Evolutionary conservation across 1,140 invertebrate genomes (phyloP), one percentile per base, ranked within the genome.

Genomic region (Drosophila ercepeae): DNA sequence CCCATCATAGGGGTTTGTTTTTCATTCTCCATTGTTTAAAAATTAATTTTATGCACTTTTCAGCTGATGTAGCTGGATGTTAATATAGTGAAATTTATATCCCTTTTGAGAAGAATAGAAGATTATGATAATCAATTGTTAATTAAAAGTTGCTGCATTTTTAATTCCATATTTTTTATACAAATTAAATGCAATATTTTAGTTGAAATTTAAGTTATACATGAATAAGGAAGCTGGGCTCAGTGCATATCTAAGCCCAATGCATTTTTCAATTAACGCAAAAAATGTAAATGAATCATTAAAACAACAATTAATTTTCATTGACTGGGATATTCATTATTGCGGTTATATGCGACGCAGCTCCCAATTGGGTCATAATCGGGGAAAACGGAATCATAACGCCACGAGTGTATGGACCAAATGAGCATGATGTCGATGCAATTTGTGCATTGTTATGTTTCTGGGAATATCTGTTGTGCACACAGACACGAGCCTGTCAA

Each of bases 281-380:
- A 69, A 69, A 45, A 58, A 61, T 52, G 6, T 11, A 72, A 69
- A 79, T 50, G 75, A 68, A 84, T 79, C 75, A 84, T 68, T 84
- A 86, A 86, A 84, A 68, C 51, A 55, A 72, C 67, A 79, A 86
- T 86, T 79, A 81, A 84, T 81, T 76, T 79, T 58, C 63, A 86
- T 76, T 50, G 59, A 54, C 52, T 64, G 25, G 19, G 36, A 36
- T 53, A 50, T 45, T 46, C 34, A 64, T 52, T 29, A 51, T 39
- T 48, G 45, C 29, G 46, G 46, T 64, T 51, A 44, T 42, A 1
- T n/a, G n/a, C n/a, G 7, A 9, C 7, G 27, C 29, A 29, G 21
- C 4, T 58, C 60, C 60, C 60, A 49, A 32, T 64, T 16, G 57
- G 8, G 29, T 29, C 57, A 61, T 64, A 64, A 49, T 49, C 57